Evolutionary conservation across 2,888 invertebrate genomes (phyloP).

Genomic region (Ischnura elegans): DNA sequence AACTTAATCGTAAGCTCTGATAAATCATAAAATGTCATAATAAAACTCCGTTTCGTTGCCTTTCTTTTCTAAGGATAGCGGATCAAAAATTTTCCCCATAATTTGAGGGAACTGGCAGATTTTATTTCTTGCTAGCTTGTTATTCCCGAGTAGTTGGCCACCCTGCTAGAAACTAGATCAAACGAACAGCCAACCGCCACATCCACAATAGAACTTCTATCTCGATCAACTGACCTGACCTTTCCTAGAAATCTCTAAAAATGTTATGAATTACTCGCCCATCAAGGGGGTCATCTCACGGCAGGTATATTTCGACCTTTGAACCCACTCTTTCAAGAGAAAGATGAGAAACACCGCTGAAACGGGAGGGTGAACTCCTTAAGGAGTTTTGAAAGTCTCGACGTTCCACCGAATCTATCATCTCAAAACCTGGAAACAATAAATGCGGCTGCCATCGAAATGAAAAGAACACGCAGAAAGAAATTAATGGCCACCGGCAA

Average conservation of each 20-base stretch:
- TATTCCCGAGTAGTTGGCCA: not conserved
- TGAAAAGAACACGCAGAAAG: too few relatives aligned
- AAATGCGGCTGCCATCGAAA: not conserved
- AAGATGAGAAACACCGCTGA: not conserved
- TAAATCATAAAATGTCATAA: too few relatives aligned
- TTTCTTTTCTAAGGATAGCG: too few relatives aligned
- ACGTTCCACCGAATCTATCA: not conserved
- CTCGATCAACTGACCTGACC: not conserved
- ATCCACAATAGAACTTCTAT: not conserved
- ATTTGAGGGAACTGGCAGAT: too few relatives aligned
- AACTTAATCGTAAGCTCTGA: too few relatives aligned
- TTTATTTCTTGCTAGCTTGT: too few relatives aligned
- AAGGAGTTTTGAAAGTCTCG: not conserved
- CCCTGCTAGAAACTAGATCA: not conserved
- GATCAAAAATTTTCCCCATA: too few relatives aligned
- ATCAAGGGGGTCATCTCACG: not conserved
- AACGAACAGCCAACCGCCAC: not conserved
- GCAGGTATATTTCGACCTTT: not conserved
- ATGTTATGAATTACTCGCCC: not conserved
- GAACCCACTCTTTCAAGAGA: not conserved
- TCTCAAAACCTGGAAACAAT: not conserved
- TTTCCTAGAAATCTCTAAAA: not conserved
- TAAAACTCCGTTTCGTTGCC: too few relatives aligned
- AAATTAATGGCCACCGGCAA: too few relatives aligned
- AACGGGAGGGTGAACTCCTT: not conserved